Conservation (phyloP, 1,140 invertebrate species). For the Apis cerana region DNA sequence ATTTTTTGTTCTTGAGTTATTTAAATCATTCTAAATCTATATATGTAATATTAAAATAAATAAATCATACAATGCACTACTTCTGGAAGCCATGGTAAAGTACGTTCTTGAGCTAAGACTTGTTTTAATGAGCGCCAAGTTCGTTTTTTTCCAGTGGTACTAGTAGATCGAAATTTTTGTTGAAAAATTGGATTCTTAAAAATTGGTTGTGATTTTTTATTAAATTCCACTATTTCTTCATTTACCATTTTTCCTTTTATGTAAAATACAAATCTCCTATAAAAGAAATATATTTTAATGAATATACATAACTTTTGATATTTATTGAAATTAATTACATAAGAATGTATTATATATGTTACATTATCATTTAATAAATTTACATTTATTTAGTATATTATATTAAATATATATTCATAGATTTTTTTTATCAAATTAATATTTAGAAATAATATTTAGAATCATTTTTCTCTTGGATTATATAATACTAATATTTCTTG, state of each 20-base stretch:
- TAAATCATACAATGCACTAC: conserved; percentile 84
- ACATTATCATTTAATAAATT: background rate
- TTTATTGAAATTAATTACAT: conserved; percentile 7
- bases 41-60: conserved; percentile 22
- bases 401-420: background rate
- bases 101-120: conserved; percentile 87
- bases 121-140: conserved; percentile 90
- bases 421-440: conserved; percentile 9
- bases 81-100: conserved; percentile 86
- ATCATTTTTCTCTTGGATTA: conserved; percentile 31
- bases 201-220: conserved; percentile 71
- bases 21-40: background rate
- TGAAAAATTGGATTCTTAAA: conserved; percentile 78
- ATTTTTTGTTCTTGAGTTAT: background rate
- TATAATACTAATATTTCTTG: conserved; percentile 59
- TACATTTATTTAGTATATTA: background rate
- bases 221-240: conserved; percentile 71
- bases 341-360: background rate
- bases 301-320: background rate
- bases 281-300: background rate
- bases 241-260: conserved; percentile 71
- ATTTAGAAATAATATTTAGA: conserved; percentile 6
- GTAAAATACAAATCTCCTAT: conserved; percentile 23
- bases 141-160: conserved; percentile 85
- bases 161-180: conserved; percentile 78